phyloP scores from a whole-genome alignment of 2,888 invertebrate species.

The Gnatocerus cornutus region DNA sequence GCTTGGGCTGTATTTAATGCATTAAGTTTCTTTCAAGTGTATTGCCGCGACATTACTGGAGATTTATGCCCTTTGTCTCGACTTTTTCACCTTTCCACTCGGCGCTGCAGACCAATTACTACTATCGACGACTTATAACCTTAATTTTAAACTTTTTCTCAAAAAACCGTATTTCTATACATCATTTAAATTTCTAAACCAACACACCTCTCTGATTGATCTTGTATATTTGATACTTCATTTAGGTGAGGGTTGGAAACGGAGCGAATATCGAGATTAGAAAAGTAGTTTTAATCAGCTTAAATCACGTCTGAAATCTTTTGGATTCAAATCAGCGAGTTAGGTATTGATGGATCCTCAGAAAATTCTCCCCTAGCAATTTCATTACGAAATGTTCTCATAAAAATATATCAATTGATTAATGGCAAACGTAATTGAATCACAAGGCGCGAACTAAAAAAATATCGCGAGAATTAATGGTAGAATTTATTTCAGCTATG shows the following conservation, averaged over 20 bases:
- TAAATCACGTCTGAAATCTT: conserved; percentile 24
- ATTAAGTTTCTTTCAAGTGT: conserved; percentile 49
- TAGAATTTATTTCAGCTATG: conserved; percentile 66
- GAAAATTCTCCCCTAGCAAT: conserved; percentile 56
- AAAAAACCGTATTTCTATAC: no score
- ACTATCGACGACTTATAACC: conserved; percentile 34
- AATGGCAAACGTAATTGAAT: conserved; percentile 70
- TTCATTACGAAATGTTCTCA: conserved; percentile 69
- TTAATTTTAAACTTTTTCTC: conserved; percentile 43
- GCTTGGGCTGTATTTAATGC: conserved; percentile 46
- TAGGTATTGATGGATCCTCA: conserved; percentile 46
- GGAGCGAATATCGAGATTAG: no score
- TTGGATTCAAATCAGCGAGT: conserved; percentile 41
- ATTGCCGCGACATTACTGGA: conserved; percentile 42
- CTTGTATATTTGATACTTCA: no score
- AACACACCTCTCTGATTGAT: no score
- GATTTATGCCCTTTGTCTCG: conserved; percentile 47
- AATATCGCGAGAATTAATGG: conserved; percentile 68
- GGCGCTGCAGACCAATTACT: conserved; percentile 42
- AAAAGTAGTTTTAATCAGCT: background rate
- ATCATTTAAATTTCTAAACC: no score
- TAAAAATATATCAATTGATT: conserved; percentile 70
- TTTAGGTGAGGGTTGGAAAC: no score
- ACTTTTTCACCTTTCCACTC: conserved; percentile 38
- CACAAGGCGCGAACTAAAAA: conserved; percentile 69